phyloP scores from a whole-genome alignment of 1,140 invertebrate species.

The Medauroidea extradentata region DNA sequence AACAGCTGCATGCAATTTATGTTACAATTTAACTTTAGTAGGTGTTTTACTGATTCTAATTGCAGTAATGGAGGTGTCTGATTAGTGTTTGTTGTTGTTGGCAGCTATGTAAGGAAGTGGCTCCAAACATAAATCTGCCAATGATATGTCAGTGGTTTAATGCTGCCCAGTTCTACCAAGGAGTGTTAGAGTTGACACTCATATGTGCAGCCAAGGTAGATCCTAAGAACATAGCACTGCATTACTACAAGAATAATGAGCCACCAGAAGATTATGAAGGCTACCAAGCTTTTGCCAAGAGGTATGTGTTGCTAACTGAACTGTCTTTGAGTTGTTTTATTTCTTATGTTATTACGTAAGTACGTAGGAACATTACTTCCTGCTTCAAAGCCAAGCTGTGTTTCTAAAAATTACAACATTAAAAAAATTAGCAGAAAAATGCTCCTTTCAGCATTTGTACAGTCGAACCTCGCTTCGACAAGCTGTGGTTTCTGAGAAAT shows the following conservation, averaged over 20 bases:
- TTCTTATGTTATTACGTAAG: neutral
- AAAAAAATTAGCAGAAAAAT: too few relatives aligned
- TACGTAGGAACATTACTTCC: neutral
- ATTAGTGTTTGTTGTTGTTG: constrained; percentile 15
- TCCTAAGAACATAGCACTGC: constrained; percentile 80
- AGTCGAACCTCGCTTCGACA: too few relatives aligned
- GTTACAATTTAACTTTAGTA: too few relatives aligned
- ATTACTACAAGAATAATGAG: constrained; percentile 84
- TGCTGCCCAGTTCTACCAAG: constrained; percentile 73
- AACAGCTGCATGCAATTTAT: too few relatives aligned
- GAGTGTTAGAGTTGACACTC: constrained; percentile 83
- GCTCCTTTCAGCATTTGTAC: too few relatives aligned
- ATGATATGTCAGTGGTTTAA: constrained; percentile 74
- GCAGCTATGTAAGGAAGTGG: constrained; percentile 79
- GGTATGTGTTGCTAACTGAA: constrained; percentile 46
- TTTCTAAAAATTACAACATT: too few relatives aligned
- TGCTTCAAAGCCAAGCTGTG: neutral
- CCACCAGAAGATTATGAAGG: constrained; percentile 74
- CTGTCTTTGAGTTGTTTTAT: neutral
- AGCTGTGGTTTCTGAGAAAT: too few relatives aligned
- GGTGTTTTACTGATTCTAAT: neutral
- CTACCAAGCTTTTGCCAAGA: constrained; percentile 60
- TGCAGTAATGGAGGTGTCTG: neutral
- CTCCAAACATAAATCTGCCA: constrained; percentile 69
- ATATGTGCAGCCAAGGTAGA: constrained; percentile 81